Percentiles rank a stretch among this genome's conserved stretches.
phyloP scores from a whole-genome alignment of 2,888 invertebrate genomes.

The Athalia circularis region DNA sequence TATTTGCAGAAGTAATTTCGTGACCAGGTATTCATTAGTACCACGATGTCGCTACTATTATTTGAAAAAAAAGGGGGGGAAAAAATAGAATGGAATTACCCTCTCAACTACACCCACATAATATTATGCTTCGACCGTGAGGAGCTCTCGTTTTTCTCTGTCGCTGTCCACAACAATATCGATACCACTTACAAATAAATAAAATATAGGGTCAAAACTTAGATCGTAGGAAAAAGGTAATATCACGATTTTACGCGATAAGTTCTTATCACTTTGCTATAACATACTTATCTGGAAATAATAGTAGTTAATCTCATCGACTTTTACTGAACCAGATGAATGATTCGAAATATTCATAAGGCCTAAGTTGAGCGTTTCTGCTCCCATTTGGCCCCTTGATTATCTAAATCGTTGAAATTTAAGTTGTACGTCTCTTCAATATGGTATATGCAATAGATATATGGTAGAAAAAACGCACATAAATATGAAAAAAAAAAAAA shows the following conservation, averaged over 20 bases:
- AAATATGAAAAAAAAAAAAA: not conserved
- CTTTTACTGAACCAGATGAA: constrained; percentile 17
- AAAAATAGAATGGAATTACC: too few species aligned
- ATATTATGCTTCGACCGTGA: not conserved
- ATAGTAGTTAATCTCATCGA: constrained; percentile 1
- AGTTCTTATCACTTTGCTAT: not conserved
- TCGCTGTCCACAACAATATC: too few species aligned
- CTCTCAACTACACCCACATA: not conserved
- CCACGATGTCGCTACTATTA: constrained; percentile 21
- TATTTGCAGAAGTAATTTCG: constrained; percentile 33
- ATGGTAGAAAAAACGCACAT: not conserved
- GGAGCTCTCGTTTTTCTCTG: not conserved
- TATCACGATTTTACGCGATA: not conserved
- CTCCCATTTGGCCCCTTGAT: constrained; percentile 13
- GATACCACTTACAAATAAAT: too few species aligned
- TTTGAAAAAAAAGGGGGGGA: not conserved
- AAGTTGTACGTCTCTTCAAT: too few species aligned
- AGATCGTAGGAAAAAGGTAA: not conserved
- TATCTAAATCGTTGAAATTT: constrained; percentile 19
- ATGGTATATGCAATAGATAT: too few species aligned
- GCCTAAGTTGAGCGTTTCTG: not conserved
- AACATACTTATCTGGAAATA: not conserved
- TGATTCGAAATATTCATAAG: constrained; percentile 5
- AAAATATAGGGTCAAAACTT: too few species aligned
- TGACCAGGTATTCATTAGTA: constrained; percentile 23